Evolutionary conservation across 2,113 vertebrate species (phyloP), one percentile per base, ranked within the genome.

Genomic region (Oxyruncus cristatus): DNA sequence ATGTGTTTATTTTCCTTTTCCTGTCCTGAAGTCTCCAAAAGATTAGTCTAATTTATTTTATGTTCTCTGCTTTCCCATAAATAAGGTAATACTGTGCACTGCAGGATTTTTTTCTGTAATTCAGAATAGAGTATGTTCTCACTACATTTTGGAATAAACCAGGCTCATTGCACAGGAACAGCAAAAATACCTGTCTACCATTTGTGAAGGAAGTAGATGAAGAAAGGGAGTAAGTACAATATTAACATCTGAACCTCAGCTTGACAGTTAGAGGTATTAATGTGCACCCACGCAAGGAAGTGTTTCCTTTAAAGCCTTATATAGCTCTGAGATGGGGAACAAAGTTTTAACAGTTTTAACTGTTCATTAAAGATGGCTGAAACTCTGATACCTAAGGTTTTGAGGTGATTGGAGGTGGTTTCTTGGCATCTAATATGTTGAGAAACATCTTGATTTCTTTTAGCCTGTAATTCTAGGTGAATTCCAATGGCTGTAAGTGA

Each of bases 41-140:
- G 44, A 78, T 83, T 67, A 46, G 71, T 92, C 89, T 81, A 47
- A 80, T 95, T 87, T 94, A 88, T 93, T 95, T 97, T 56, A 79
- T 41, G n/a, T 91, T 84, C 6, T 0, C 88, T 91, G 18, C 37
- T 89, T 96, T 88, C 33, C 42, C 55, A 74, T 85, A 46, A 96
- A 81, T 58, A 74, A 85, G 52, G 46, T 84, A 85, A 87, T 28
- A 95, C 14, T 37, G 47, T 77, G 61, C 14, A 58, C 71, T 35
- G 39, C 52, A 83, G 55, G 92, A 93, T 68, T 12, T 42, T 35
- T n/a, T 86, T 49, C 32, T 85, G 37, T 65, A 47, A 85, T 58
- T 93, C 80, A 27, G 49, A 65, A 27, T 23, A 88, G 41, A 41
- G 21, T 62, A 83, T 74, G 56, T 30, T 50, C 20, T 70, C 27